Conservation (phyloP, 2,797 vertebrate genomes). For the Poeciliopsis turneri region DNA sequence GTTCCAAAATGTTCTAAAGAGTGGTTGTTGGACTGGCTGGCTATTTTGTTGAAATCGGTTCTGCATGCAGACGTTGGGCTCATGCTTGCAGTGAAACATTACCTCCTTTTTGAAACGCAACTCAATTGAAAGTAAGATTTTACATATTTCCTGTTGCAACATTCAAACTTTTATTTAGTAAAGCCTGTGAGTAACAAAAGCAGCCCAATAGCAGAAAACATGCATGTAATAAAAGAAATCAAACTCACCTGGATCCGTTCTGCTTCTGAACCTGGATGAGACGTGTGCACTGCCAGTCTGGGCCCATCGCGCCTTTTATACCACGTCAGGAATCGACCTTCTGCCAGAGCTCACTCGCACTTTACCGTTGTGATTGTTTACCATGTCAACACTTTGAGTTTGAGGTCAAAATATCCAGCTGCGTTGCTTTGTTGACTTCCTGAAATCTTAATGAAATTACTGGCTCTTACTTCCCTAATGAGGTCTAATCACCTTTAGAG, state of each 20-base stretch:
- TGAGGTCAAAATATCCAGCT: slow-evolving; percentile 42
- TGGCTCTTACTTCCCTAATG: slow-evolving; percentile 67
- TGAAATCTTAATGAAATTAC: slow-evolving; percentile 62
- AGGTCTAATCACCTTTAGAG: slow-evolving; percentile 53
- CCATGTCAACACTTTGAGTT: slow-evolving; percentile 49
- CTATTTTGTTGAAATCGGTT: not conserved
- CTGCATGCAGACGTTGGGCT: not conserved
- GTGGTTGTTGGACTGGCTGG: not conserved
- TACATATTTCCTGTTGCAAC: not conserved
- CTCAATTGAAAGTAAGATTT: not conserved
- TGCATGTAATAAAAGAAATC: not conserved
- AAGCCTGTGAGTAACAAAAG: not conserved
- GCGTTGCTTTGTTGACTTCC: slow-evolving; percentile 49
- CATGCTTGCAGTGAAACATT: not conserved
- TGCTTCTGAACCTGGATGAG: slow-evolving; percentile 27
- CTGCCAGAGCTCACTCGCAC: slow-evolving; percentile 3
- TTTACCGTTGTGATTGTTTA: slow-evolving; percentile 73
- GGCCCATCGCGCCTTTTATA: slow-evolving; percentile 53
- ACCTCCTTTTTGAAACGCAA: not conserved
- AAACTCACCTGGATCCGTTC: slow-evolving; percentile 50
- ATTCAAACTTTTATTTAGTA: not conserved
- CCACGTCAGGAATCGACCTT: slow-evolving; percentile 57
- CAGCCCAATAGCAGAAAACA: not conserved
- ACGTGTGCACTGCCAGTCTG: slow-evolving; percentile 25
- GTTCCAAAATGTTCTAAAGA: not conserved